phyloP scores from a whole-genome alignment of 2,888 invertebrate genomes.

The Lochmaea capreae region DNA sequence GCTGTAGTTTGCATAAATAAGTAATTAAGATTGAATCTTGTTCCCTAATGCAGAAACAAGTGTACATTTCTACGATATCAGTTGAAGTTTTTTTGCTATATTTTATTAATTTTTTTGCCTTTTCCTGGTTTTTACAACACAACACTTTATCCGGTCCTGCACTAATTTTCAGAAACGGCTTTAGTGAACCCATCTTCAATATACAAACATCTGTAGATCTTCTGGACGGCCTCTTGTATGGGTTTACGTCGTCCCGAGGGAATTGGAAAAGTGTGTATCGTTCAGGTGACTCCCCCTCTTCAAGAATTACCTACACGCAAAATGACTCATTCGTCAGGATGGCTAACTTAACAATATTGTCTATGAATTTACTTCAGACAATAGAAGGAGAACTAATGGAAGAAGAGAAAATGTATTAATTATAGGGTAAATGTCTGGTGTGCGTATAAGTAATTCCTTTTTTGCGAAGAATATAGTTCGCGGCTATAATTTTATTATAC shows the following conservation, averaged over 20 bases:
- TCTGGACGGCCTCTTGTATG: slow-evolving; percentile 31
- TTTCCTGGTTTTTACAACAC: not conserved
- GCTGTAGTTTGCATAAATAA: no score
- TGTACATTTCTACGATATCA: no score
- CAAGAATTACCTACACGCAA: not conserved
- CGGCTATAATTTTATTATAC: no score
- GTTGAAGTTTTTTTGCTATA: no score
- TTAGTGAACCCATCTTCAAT: slow-evolving; percentile 20
- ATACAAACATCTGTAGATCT: slow-evolving; percentile 36
- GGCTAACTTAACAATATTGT: not conserved
- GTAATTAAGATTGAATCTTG: no score
- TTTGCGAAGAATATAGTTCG: no score
- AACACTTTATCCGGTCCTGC: not conserved
- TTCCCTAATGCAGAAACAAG: no score
- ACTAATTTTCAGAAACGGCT: slow-evolving; percentile 19
- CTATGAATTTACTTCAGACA: not conserved
- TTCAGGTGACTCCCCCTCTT: slow-evolving; percentile 25
- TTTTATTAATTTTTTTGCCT: no score
- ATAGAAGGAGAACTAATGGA: not conserved
- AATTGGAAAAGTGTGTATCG: slow-evolving; percentile 29
- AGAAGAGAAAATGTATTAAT: not conserved
- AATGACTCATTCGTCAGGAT: slow-evolving; percentile 24
- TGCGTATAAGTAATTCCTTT: no score
- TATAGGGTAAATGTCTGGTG: no score
- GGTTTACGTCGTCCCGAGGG: slow-evolving; percentile 22